A percentile compares a stretch with the other conserved stretches of the same genome.
Evolutionary conservation across 2,113 vertebrate genomes (phyloP).

Genomic region (Toxostoma redivivum): DNA sequence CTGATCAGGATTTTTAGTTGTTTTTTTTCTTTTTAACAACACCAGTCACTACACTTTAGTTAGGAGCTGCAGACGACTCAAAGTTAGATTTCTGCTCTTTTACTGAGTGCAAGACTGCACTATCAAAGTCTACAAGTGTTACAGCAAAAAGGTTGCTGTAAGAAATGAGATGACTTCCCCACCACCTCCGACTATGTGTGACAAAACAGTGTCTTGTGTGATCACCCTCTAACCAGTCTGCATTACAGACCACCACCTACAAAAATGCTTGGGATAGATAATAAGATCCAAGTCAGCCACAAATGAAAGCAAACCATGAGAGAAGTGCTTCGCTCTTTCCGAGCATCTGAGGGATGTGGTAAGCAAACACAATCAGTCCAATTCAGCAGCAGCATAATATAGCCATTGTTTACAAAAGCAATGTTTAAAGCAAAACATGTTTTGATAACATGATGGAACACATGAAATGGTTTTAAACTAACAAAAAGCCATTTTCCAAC

Average conservation of each 20-base stretch:
- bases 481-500: neutral
- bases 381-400: conserved; percentile 2
- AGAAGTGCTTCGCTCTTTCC: neutral
- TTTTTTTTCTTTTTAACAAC: neutral
- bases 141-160: neutral
- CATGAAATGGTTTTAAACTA: neutral
- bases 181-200: rapidly evolving
- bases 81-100: neutral
- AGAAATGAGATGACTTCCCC: neutral
- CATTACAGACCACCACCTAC: neutral
- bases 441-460: neutral
- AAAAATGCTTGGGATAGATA: neutral
- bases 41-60: neutral
- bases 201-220: neutral
- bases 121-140: neutral
- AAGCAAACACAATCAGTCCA: neutral
- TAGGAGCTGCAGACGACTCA: neutral
- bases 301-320: neutral
- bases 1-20: neutral
- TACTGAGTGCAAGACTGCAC: neutral
- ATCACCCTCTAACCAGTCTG: neutral
- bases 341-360: neutral
- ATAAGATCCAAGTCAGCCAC: neutral
- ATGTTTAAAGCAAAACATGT: conserved; percentile 8
- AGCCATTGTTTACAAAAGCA: neutral